Evolutionary conservation across 2,888 invertebrate species (phyloP), one percentile per base, ranked within the genome.

Genomic region (Scaptomyza cyrtandrae): DNA sequence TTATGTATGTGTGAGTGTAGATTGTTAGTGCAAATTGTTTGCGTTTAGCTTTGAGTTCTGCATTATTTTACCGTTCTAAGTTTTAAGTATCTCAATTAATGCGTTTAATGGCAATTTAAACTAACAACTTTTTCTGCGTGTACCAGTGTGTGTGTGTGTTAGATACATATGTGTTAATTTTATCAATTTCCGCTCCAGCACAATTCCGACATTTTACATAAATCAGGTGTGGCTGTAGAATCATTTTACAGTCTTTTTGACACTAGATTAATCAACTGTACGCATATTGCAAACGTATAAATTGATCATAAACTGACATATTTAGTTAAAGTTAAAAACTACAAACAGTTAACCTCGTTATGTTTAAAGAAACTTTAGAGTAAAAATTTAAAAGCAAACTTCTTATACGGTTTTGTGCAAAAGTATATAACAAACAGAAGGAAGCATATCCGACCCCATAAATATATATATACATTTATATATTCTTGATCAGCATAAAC

Each of bases 201-300:
- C 16, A 29, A 3, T 35, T 33, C 33, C 10, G 33, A 33, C 33
- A 63, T 45, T 63, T 44, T 39, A 55, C 56, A 67, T 63, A 67
- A 63, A 63, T 67, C 44, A 67, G 68, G 44, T 55, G 68, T 53
- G 68, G 55, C 16, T 67, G 9, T 9, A n/a, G 6, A 19, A 41
- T 31, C 41, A 24, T 24, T 33, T 19, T 16, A 50, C 3, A 33
- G 2, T 16, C 48, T 5, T 31, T 13, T 33, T 48, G 6, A 48
- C 11, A 31, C 14, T 46, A 29, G 10, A 27, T 14, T 29, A n/a
- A 11, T 46, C 10, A 14, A 27, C 14, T 27, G 14, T 14, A 31
- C 4, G 16, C 13, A 48, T 33, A 16, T 16, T 33, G 16, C 16
- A 16, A 13, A 9, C 48, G 29, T 6, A 14, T 11, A 7, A 48